Conservation (phyloP, 1,140 invertebrate genomes). For the Platyscapa corneri region DNA sequence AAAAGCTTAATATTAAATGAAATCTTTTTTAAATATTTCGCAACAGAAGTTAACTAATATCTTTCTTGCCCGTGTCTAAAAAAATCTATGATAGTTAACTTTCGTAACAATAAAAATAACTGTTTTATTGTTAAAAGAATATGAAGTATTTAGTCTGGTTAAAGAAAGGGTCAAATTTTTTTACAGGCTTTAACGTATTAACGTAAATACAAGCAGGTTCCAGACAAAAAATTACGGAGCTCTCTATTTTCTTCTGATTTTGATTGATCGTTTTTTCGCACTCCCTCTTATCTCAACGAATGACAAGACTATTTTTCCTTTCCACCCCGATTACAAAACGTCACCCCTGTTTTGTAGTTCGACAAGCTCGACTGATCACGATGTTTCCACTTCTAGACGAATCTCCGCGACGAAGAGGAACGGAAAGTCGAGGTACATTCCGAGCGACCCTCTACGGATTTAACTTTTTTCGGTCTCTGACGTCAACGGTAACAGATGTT, state of each 20-base stretch:
- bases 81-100: background rate
- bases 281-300: slow-evolving; percentile 42
- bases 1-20: no score
- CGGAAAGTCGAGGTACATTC: background rate
- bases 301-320: slow-evolving; percentile 41
- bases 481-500: slow-evolving; percentile 34
- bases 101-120: background rate
- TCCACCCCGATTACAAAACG: background rate
- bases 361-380: slow-evolving; percentile 1
- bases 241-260: slow-evolving; percentile 57
- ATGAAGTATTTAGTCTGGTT: background rate
- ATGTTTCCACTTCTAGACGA: no score
- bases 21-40: background rate
- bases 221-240: background rate
- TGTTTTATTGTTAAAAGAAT: background rate
- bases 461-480: background rate
- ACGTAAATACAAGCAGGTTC: background rate
- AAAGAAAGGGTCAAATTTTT: no score
- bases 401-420: background rate
- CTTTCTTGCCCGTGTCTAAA: background rate
- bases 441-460: background rate
- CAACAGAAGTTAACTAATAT: no score
- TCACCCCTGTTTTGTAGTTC: background rate
- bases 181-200: background rate
- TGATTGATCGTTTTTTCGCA: slow-evolving; percentile 59